These are phyloP conservation scores for Conus betulinus DNA, from an alignment of 1,140 invertebrate genomes.

Conservation along the genomic window DNA sequence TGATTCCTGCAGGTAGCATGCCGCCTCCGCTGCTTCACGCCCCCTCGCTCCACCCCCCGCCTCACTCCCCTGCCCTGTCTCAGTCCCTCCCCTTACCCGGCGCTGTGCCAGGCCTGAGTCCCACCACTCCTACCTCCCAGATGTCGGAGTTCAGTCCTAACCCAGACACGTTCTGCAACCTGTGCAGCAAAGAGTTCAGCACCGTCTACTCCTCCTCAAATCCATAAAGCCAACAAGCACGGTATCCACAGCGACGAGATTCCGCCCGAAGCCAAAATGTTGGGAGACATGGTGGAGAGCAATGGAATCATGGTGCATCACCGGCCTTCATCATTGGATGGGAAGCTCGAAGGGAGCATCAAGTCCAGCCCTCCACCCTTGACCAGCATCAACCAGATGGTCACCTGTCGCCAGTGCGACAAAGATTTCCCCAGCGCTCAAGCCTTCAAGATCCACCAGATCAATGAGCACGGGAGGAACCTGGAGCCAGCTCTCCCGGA, in stretches of 20 bases:
- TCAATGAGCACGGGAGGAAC: constrained; percentile 67
- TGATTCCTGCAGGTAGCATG: constrained; percentile 66
- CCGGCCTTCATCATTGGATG: constrained; percentile 39
- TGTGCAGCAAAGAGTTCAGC: constrained; percentile 96
- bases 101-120: constrained; percentile 45
- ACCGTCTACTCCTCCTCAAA: constrained; percentile 83
- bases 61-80: constrained; percentile 56
- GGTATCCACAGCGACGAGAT: constrained; percentile 71
- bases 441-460: constrained; percentile 69
- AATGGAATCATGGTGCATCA: constrained; percentile 14
- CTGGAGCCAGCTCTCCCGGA: constrained; percentile 51
- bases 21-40: constrained; percentile 50
- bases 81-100: constrained; percentile 51
- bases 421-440: constrained; percentile 71
- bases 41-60: constrained; percentile 58
- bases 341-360: constrained; percentile 23
- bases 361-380: constrained; percentile 23
- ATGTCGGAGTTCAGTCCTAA: constrained; percentile 48
- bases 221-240: constrained; percentile 81
- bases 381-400: constrained; percentile 34
- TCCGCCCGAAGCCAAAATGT: constrained; percentile 23
- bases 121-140: constrained; percentile 49
- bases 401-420: constrained; percentile 70
- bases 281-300: constrained; percentile 38
- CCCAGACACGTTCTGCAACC: constrained; percentile 85